Evolutionary conservation across 2,113 vertebrate species (phyloP), one percentile per base, ranked within the genome.

Genomic region (Puntigrus tetrazona): DNA sequence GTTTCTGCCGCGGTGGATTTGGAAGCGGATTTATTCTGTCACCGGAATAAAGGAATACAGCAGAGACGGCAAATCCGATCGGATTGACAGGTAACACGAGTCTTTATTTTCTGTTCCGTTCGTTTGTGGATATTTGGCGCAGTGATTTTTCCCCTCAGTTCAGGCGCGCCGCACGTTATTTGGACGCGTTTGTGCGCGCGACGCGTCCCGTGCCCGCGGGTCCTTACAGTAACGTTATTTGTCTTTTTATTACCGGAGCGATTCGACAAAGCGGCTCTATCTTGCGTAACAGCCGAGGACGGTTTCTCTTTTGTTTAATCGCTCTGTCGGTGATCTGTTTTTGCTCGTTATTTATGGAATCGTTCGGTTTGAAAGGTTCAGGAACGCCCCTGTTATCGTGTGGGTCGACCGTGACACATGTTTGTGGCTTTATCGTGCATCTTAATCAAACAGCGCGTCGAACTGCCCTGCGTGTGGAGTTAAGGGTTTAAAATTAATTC

Each of bases 21-120:
- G 75, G 31, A 41, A 67, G 25, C 69, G 87, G 84, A 88, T 88
- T 85, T 85, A 76, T 75, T 47, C 70, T 36, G 55, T 63, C 78
- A 57, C 27, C 18, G 84, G 84, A 73, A 67, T 73, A 1, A 7
- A 72, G 69, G 50, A 29, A 57, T 38, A 52, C 36, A 18, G 9
- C 67, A 45, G 41, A 70, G n/a, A 55, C 79, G 4, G 36, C 77
- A 74, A 74, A 81, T 16, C 50, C 84, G 10, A 1, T 38, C 13
- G 77, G 67, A 81, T 6, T 73, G 77, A 63, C 67, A 74, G 84
- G 84, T 85, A 81, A 72, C 43, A 27, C 1, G 8, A 57, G n/a
- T 43, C 31, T n/a, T 84, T 20, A 61, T 31, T 77, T 13, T 3
- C 14, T n/a, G n/a, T n/a, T 75, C 43, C 4, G 45, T 52, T 75